Conservation (phyloP, 2,797 vertebrate genomes). For the Lacerta bilineata region DNA sequence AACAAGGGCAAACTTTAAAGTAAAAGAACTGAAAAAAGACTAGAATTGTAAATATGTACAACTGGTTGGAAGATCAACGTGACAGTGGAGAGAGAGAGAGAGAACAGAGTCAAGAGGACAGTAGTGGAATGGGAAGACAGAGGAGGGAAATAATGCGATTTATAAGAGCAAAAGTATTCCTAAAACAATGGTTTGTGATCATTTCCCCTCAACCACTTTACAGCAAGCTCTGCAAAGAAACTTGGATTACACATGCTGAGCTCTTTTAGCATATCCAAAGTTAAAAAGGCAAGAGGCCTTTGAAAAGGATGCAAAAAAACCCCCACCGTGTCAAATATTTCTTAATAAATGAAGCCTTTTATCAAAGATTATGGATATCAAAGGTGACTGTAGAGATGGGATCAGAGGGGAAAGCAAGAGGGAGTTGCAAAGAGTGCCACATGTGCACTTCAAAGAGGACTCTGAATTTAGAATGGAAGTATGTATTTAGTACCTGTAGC, state of each 20-base stretch:
- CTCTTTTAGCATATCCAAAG: background rate
- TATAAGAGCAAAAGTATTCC: background rate
- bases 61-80: background rate
- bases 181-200: background rate
- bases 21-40: background rate
- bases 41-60: background rate
- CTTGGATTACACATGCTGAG: background rate
- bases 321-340: constrained; percentile 1
- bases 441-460: background rate
- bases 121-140: background rate
- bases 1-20: background rate
- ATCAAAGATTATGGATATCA: background rate
- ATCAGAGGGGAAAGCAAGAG: background rate
- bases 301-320: constrained; percentile 25
- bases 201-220: background rate
- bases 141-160: background rate
- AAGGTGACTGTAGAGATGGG: background rate
- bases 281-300: constrained; percentile 9
- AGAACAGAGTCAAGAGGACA: background rate
- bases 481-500: background rate
- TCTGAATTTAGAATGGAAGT: constrained; percentile 2
- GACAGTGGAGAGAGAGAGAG: too few relatives aligned
- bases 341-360: constrained; percentile 15
- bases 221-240: background rate
- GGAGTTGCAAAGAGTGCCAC: background rate